phyloP scores from a whole-genome alignment of 2,888 invertebrate genomes.

The Caenorhabditis afra region DNA sequence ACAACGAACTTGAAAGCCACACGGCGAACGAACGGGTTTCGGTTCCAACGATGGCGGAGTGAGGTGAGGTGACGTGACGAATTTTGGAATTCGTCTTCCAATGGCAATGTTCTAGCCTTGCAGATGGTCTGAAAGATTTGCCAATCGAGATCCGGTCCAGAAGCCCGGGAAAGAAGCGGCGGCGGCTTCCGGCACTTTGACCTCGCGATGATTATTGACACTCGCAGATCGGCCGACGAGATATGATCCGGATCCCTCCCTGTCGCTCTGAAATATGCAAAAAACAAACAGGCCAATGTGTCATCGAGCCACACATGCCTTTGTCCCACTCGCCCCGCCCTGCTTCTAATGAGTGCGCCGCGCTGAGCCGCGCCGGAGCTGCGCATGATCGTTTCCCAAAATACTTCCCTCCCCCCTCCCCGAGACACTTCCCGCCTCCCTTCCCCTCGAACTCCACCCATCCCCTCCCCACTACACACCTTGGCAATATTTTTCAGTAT shows the following conservation, averaged over 20 bases:
- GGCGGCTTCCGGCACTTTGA: slow-evolving; percentile 24
- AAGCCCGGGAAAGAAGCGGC: not conserved
- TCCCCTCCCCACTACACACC: slow-evolving; percentile 22
- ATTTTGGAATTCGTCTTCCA: no score
- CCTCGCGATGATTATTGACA: not conserved
- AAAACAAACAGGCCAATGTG: slow-evolving; percentile 55
- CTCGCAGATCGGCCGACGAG: not conserved
- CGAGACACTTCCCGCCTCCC: slow-evolving; percentile 20
- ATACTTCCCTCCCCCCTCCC: slow-evolving; percentile 49
- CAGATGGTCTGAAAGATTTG: not conserved
- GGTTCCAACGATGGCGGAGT: not conserved
- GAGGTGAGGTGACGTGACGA: no score
- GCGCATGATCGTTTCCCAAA: slow-evolving; percentile 52
- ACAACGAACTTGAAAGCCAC: not conserved
- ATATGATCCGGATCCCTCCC: slow-evolving; percentile 41
- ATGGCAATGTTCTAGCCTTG: no score
- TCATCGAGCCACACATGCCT: slow-evolving; percentile 55
- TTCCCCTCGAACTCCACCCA: slow-evolving; percentile 13
- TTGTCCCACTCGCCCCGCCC: no score
- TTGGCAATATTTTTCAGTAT: slow-evolving; percentile 52
- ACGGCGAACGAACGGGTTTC: not conserved
- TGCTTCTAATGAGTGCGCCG: slow-evolving; percentile 35
- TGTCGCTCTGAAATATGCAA: slow-evolving; percentile 50
- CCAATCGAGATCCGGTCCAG: no score
- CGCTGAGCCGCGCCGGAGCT: not conserved